Conservation (phyloP, 2,113 vertebrate species). For the Cinclus cinclus region DNA sequence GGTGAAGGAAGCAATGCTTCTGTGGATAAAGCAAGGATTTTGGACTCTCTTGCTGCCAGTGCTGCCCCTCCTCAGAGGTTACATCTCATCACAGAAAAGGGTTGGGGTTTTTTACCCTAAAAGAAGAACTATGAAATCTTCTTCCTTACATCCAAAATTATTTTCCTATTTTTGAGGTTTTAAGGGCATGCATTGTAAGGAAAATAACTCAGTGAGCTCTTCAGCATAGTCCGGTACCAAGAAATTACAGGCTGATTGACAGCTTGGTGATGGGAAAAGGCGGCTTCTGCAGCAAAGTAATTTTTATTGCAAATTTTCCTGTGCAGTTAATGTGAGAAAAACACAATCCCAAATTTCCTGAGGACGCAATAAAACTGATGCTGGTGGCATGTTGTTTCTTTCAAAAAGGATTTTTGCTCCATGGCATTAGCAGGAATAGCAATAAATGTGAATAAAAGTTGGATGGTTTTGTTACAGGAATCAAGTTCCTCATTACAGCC, state of each 20-base stretch:
- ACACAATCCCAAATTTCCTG: conserved; percentile 13
- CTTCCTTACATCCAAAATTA: background rate
- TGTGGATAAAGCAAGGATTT: background rate
- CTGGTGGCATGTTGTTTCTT: background rate
- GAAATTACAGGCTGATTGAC: conserved; percentile 42
- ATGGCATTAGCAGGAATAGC: background rate
- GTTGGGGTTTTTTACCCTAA: background rate
- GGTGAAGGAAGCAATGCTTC: background rate
- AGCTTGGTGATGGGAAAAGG: conserved; percentile 22
- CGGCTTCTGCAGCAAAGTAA: background rate
- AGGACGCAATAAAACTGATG: background rate
- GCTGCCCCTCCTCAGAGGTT: background rate
- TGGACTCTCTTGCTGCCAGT: background rate
- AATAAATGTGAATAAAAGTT: conserved; percentile 1
- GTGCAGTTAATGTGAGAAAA: conserved; percentile 3
- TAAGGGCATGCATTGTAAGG: background rate
- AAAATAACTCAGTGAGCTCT: background rate
- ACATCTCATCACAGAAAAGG: background rate
- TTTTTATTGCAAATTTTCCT: conserved; percentile 46
- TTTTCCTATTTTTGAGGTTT: conserved; percentile 20
- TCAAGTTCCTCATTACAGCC: background rate
- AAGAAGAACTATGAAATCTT: background rate
- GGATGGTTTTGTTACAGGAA: background rate
- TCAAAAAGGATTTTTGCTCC: background rate
- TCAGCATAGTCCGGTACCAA: background rate